Percentiles rank a stretch among this genome's conserved stretches.
Evolutionary conservation across 2,797 vertebrate species (phyloP).

Genomic region (Onychomys torridus): DNA sequence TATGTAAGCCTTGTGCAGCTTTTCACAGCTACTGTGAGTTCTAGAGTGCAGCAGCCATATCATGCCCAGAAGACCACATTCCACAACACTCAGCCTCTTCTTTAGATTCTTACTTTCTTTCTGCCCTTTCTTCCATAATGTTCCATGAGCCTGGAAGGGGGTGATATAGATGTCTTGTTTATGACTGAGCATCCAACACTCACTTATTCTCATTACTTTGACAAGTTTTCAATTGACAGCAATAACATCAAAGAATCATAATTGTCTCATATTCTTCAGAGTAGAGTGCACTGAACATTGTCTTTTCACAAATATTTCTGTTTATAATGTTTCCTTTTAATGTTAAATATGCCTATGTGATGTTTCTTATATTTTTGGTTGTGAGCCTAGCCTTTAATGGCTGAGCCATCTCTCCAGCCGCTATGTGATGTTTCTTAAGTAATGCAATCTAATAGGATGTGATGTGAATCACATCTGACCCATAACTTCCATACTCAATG

Average conservation of each 20-base stretch:
- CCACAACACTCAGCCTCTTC: background rate
- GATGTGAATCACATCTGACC: background rate
- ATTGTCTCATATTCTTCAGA: background rate
- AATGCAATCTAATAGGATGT: constrained; percentile 23
- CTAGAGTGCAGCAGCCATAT: background rate
- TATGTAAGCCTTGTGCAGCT: background rate
- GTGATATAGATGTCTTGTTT: background rate
- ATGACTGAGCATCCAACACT: background rate
- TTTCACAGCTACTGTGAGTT: background rate
- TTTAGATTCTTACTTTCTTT: background rate
- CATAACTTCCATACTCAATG: background rate
- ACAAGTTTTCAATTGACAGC: background rate
- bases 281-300: background rate
- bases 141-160: background rate
- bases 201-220: background rate
- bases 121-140: background rate
- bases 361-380: too few relatives aligned
- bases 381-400: too few relatives aligned
- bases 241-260: background rate
- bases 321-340: background rate
- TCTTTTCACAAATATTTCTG: constrained; percentile 30
- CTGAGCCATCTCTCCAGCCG: too few relatives aligned
- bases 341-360: background rate
- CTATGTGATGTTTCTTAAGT: background rate
- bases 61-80: background rate